Conservation (phyloP, 2,113 vertebrate genomes). For the Brachypodius melanocephalos region DNA sequence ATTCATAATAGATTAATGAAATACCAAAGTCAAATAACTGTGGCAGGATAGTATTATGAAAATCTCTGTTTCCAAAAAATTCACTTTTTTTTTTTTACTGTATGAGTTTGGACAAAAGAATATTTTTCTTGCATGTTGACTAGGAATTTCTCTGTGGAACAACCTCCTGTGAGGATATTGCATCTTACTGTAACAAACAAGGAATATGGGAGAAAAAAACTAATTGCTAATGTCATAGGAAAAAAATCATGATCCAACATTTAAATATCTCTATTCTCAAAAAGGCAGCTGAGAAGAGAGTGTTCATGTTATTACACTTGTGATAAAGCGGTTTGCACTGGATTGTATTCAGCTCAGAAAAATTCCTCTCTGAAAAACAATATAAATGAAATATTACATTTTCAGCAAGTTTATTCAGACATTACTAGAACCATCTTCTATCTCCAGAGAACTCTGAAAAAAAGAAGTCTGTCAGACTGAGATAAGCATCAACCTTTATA, state of each 20-base stretch:
- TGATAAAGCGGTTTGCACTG: neutral
- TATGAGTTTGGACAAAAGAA: neutral
- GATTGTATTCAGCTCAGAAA: neutral
- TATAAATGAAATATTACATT: neutral
- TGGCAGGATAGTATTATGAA: neutral
- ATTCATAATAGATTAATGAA: neutral
- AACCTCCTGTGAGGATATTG: neutral
- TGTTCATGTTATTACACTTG: neutral
- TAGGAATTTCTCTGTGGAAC: neutral
- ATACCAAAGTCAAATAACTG: neutral
- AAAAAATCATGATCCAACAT: neutral
- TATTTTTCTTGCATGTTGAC: neutral
- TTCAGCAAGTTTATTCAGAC: neutral
- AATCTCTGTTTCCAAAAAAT: neutral
- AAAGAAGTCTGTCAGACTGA: neutral
- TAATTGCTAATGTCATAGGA: neutral
- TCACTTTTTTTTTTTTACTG: neutral
- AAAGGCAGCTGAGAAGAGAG: neutral
- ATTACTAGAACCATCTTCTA: neutral
- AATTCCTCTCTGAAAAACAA: neutral
- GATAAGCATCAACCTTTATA: constrained; percentile 16
- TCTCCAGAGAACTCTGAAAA: constrained; percentile 10
- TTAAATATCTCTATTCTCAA: neutral
- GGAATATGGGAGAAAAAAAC: neutral
- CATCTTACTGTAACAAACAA: neutral